phyloP scores from a whole-genome alignment of 30 jellyfish, hydroid and myxozoan species.

The Pseudorhiza aurosa region DNA sequence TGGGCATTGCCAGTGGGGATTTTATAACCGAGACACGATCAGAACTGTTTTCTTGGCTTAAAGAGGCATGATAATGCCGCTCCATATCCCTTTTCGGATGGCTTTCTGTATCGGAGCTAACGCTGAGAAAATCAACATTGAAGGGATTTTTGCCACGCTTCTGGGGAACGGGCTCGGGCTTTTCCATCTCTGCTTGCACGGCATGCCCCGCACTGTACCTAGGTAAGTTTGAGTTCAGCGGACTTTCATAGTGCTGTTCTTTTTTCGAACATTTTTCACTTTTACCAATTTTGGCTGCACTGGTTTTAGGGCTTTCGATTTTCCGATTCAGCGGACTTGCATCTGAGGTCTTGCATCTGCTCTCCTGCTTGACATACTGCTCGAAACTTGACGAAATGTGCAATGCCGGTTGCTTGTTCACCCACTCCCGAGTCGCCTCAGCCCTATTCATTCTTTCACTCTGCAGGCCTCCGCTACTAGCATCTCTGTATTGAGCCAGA shows the following conservation, averaged over 20 bases:
- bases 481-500: constrained; percentile 30
- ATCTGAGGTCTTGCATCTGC: constrained; percentile 6
- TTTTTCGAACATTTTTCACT: constrained; percentile 15
- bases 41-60: constrained; percentile 22
- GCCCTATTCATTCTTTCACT: constrained; percentile 59
- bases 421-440: constrained; percentile 72
- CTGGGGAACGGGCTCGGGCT: neutral
- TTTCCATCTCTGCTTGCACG: constrained; percentile 10
- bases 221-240: constrained; percentile 52
- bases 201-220: constrained; percentile 38
- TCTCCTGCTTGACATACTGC: constrained; percentile 10
- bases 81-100: constrained; percentile 31
- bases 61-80: constrained; percentile 19
- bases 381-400: constrained; percentile 4
- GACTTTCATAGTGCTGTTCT: constrained; percentile 66
- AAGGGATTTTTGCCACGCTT: constrained; percentile 55
- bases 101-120: constrained; percentile 55
- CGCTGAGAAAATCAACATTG: constrained; percentile 69
- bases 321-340: constrained; percentile 18
- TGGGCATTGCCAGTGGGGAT: constrained; percentile 40
- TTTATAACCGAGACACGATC: constrained; percentile 75
- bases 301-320: constrained; percentile 8
- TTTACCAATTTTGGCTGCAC: neutral
- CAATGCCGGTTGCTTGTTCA: constrained; percentile 51
- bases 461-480: constrained; percentile 16